Base-by-base conservation (phyloP, 2,797 vertebrate genomes). In the Galagoides demidoff region DNA sequence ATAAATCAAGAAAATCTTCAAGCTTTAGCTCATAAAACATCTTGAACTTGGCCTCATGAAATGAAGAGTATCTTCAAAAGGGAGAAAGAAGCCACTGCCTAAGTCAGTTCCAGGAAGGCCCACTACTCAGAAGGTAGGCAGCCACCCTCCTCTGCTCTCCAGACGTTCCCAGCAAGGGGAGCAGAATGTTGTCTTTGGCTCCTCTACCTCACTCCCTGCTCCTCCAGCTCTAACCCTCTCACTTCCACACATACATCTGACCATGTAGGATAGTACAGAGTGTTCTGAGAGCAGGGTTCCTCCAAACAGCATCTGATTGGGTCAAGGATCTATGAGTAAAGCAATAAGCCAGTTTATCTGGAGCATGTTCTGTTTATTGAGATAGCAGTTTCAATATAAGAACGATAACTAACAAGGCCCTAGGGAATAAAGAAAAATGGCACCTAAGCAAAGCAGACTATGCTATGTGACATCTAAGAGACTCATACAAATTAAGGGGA, bases 1-100 rank as follows among this genome's bases (percentile, higher is more conserved):
- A 81, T 37, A 94, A 39, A 86, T 8, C 45, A 25, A 90, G 74
- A 94, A 90, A 81, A 83, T 45, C 55, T 16, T 89, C 59, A 74
- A 85, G 25, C 31, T 78, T 61, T 61, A 90, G 29, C 6, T 64
- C 49, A 55, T 43, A 10, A 94, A 79, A 86, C 64, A 52, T 64
- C 20, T 12, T 17, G 16, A 86, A 77, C 29, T 77, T 93, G 23
- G 23, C 6, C 71, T 90, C 31, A 74, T 73, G 31, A 87, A 83
- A 93, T 64, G 31, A 89, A 92, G 29, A 76, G 5, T 52, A n/a
- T 34, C 31, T 59, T 84, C 6, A 25, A 64, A 87, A 71, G 3
- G 34, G 45, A 7, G 10, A 17, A 87, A 89, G 25, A 89, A 23
- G 4, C 8, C 14, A 20, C 8, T 37, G 3, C 10, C 13, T 12